Evolutionary conservation across 2,888 invertebrate genomes (phyloP).

Genomic region (Tridacna gigas): DNA sequence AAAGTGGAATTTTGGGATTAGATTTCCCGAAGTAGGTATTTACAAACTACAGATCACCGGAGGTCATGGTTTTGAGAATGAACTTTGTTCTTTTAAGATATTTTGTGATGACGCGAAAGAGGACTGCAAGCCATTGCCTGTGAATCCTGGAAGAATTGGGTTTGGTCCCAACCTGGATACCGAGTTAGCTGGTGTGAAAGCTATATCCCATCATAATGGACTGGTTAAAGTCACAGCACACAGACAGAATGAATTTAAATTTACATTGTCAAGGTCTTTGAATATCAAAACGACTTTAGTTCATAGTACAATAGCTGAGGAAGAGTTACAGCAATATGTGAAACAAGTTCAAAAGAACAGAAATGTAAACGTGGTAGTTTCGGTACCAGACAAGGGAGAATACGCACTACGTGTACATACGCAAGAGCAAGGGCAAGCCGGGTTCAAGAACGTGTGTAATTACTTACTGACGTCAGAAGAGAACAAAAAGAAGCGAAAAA

Average conservation of each 20-base stretch:
- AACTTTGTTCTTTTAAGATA: conserved; percentile 65
- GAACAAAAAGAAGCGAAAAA: conserved; percentile 39
- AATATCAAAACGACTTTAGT: conserved; percentile 54
- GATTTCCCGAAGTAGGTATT: conserved; percentile 65
- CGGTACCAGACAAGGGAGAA: conserved; percentile 52
- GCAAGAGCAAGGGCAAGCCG: conserved; percentile 37
- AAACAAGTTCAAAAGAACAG: conserved; percentile 32
- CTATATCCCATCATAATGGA: conserved; percentile 57
- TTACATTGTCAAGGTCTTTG: conserved; percentile 53
- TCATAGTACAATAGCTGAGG: conserved; percentile 52
- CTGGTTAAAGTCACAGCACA: conserved; percentile 48
- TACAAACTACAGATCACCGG: conserved; percentile 63
- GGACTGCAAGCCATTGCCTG: conserved; percentile 61
- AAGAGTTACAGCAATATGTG: conserved; percentile 44
- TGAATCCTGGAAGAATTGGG: conserved; percentile 62
- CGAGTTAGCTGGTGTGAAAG: conserved; percentile 53
- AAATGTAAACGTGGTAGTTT: conserved; percentile 46
- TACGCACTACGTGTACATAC: conserved; percentile 50
- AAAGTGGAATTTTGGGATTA: conserved; percentile 58
- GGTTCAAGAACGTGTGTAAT: conserved; percentile 58
- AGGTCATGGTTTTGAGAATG: conserved; percentile 40
- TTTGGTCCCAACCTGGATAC: conserved; percentile 65
- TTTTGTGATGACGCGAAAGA: conserved; percentile 55
- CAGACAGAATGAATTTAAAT: conserved; percentile 50
- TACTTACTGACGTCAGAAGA: conserved; percentile 57